These are phyloP conservation scores for Dascyllus trimaculatus DNA, from an alignment of 2,113 vertebrate species.

Conservation along the genomic window DNA sequence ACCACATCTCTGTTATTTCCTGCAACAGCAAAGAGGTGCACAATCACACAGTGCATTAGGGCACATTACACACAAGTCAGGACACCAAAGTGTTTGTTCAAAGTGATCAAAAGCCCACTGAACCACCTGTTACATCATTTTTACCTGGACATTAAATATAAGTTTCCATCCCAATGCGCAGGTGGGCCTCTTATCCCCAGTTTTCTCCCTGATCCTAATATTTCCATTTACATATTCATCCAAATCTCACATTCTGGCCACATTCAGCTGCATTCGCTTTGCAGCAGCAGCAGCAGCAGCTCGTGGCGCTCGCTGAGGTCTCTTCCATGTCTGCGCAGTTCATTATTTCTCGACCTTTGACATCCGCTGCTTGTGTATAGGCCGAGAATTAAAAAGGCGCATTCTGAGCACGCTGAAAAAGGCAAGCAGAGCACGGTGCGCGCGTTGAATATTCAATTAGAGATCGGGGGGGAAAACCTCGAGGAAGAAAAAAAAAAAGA, in stretches of 20 bases:
- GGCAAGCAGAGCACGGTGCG: conserved; percentile 73
- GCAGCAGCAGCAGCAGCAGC: conserved; percentile 4
- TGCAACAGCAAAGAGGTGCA: no score
- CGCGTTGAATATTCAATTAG: conserved; percentile 83
- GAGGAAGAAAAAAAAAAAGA: conserved; percentile 12
- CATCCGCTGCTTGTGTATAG: conserved; percentile 86
- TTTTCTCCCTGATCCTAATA: background rate
- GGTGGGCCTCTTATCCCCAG: background rate
- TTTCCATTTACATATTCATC: conserved; percentile 2
- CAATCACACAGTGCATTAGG: background rate
- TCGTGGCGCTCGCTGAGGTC: conserved; percentile 86
- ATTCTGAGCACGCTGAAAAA: conserved; percentile 79
- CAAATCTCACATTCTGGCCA: conserved; percentile 37
- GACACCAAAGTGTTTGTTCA: background rate
- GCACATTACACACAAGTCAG: background rate
- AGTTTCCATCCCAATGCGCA: background rate
- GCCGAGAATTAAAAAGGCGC: conserved; percentile 87
- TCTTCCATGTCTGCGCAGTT: conserved; percentile 94
- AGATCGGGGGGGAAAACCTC: conserved; percentile 36
- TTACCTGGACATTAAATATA: background rate
- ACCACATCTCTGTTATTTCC: background rate
- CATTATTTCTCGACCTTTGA: conserved; percentile 96
- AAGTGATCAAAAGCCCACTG: background rate
- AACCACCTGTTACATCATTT: background rate
- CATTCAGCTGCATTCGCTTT: conserved; percentile 30